Conservation (phyloP, 2,888 invertebrate genomes). For the Lobophora halterata region DNA sequence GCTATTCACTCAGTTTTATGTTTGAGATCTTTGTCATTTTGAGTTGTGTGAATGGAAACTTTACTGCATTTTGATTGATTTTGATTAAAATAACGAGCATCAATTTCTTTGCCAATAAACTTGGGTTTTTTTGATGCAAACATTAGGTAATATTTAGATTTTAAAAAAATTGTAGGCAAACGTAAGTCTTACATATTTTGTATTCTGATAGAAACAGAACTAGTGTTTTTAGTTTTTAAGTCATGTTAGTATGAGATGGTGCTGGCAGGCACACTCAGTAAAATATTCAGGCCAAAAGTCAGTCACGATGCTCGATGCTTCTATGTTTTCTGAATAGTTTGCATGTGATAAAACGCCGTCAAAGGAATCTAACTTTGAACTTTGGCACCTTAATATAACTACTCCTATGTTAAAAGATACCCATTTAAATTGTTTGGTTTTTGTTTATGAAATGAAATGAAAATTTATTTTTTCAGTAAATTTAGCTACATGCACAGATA, state of each 20-base stretch:
- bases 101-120: too few relatives aligned
- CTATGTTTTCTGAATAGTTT: conserved; percentile 46
- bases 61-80: conserved; percentile 8
- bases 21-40: conserved; percentile 12
- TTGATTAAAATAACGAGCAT: too few relatives aligned
- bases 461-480: too few relatives aligned
- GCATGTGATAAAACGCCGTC: conserved; percentile 7
- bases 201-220: conserved; percentile 20
- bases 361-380: conserved; percentile 5
- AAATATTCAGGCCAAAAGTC: conserved; percentile 77
- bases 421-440: too few relatives aligned
- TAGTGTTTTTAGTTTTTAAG: conserved; percentile 49
- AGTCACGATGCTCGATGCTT: conserved; percentile 63
- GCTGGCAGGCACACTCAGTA: conserved; percentile 56
- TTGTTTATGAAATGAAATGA: conserved; percentile 4
- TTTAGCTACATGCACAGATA: too few relatives aligned
- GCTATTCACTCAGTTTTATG: conserved; percentile 26
- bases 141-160: too few relatives aligned
- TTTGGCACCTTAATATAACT: background rate
- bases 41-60: conserved; percentile 8
- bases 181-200: too few relatives aligned
- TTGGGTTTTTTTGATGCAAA: too few relatives aligned
- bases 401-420: too few relatives aligned
- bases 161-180: too few relatives aligned
- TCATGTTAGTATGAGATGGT: conserved; percentile 53